These are phyloP conservation scores for Dasypogon diadema DNA, from an alignment of 2,888 invertebrate genomes.

Conservation along the genomic window DNA sequence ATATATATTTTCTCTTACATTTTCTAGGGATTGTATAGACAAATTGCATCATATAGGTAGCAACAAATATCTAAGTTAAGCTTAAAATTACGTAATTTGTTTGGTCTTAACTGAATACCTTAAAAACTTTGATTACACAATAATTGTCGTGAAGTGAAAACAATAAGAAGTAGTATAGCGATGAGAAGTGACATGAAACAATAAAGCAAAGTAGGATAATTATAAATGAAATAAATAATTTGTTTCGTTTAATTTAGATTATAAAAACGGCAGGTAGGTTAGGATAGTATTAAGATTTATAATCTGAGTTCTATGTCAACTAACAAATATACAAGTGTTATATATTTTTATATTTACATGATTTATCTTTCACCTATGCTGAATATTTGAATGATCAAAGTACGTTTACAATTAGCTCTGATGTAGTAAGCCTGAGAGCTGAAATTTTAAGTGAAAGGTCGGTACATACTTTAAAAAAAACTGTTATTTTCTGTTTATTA, in stretches of 20 bases:
- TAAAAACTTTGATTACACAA: not conserved
- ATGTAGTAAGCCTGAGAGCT: constrained; percentile 22
- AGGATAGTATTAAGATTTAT: constrained; percentile 25
- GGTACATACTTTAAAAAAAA: no score
- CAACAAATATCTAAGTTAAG: constrained; percentile 39
- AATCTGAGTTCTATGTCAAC: constrained; percentile 34
- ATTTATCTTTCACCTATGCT: constrained; percentile 32
- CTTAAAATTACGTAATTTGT: constrained; percentile 29
- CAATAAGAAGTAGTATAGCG: not conserved
- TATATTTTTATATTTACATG: constrained; percentile 26
- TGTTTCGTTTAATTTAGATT: constrained; percentile 26
- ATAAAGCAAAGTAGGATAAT: not conserved
- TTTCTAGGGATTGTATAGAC: constrained; percentile 47
- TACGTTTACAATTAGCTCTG: constrained; percentile 2
- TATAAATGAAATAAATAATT: constrained; percentile 17
- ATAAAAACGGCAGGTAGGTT: constrained; percentile 42
- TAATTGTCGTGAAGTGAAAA: not conserved
- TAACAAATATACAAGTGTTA: constrained; percentile 37
- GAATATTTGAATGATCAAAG: constrained; percentile 20
- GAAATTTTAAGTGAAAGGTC: no score
- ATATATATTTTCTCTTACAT: constrained; percentile 49
- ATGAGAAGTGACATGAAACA: not conserved
- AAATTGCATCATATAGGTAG: constrained; percentile 39
- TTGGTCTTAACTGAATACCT: constrained; percentile 30
- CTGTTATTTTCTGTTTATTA: no score